Base-by-base conservation (phyloP, 2,888 invertebrate genomes). In the Plagiodera versicolora region DNA sequence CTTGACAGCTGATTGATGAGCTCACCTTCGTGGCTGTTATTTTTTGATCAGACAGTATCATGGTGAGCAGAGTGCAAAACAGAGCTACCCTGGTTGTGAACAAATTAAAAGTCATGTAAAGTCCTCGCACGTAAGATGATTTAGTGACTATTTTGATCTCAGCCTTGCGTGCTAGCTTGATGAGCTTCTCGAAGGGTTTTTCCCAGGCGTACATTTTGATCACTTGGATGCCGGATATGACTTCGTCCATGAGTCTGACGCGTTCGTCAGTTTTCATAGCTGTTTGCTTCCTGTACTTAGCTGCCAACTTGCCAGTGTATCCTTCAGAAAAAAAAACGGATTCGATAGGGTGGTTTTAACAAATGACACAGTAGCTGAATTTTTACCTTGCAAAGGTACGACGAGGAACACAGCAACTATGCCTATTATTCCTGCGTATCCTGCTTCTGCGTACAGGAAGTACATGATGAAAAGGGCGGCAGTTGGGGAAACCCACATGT, bases 161-260 rank as follows among this genome's bases (percentile, higher is more conserved):
- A 61, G 83, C 82, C 75, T 75, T 77, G 69, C 90, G 78, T 0
- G 89, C 84, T 1, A 83, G 75, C 49, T 82, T 83, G 3, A 90
- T 83, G 24, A 89, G 73, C 20, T 85, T 82, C 17, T 86, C 85
- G 72, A 91, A 91, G 0, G 89, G 87, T 62, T 84, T 86, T 72
- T 91, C 91, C 85, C 90, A 91, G 2, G 87, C 86, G 73, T 87
- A 91, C 87, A 88, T 87, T 78, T 90, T 89, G 67, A 89, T 87
- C 64, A 93, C 94, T 82, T 95, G 90, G 81, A 98, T 95, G 50
- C 95, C 97, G 60, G 87, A 87, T 65, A 98, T 90, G 70, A 98
- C 89, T 84, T 98, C 98, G 76, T 92, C 94, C 95, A 98, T 98
- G 51, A 96, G 84, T 55, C 94, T 87, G 45, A 98, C 92, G 65